These are phyloP conservation scores for Tribolium castaneum DNA, from an alignment of 1,140 invertebrate genomes.

Conservation along the genomic window DNA sequence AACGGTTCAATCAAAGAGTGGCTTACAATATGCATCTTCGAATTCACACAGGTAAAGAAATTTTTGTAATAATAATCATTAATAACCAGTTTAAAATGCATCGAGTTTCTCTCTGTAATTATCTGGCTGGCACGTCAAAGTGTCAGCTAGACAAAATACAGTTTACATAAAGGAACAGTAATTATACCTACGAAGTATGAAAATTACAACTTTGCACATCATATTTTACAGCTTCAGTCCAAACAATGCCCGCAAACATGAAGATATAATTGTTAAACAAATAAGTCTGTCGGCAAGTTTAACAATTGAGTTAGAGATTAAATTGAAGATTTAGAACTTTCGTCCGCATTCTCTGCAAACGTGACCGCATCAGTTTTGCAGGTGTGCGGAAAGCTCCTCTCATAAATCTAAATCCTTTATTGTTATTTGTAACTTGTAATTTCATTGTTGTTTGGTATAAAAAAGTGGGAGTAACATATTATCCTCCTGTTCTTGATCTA, in stretches of 20 bases:
- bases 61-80: not conserved
- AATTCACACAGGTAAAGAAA: conserved; percentile 74
- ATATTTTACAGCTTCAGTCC: not conserved
- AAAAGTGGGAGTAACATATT: not conserved
- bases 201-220: not conserved
- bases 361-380: not conserved
- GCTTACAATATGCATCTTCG: conserved; percentile 86
- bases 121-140: not conserved
- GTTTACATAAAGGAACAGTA: not conserved
- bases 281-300: not conserved
- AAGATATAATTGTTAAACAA: not conserved
- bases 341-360: not conserved
- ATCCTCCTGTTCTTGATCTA: not conserved
- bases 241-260: not conserved
- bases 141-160: not conserved
- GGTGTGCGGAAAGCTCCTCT: not conserved
- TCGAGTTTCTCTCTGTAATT: not conserved
- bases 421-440: not conserved
- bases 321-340: not conserved
- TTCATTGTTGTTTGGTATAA: not conserved
- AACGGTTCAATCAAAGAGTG: conserved; percentile 83
- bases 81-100: not conserved
- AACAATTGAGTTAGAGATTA: not conserved
- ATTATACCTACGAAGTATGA: not conserved
- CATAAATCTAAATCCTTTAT: not conserved